Percentiles rank a stretch among this genome's conserved stretches.
Evolutionary conservation across 2,888 invertebrate genomes (phyloP).

Genomic region (Pterostichus madidus): DNA sequence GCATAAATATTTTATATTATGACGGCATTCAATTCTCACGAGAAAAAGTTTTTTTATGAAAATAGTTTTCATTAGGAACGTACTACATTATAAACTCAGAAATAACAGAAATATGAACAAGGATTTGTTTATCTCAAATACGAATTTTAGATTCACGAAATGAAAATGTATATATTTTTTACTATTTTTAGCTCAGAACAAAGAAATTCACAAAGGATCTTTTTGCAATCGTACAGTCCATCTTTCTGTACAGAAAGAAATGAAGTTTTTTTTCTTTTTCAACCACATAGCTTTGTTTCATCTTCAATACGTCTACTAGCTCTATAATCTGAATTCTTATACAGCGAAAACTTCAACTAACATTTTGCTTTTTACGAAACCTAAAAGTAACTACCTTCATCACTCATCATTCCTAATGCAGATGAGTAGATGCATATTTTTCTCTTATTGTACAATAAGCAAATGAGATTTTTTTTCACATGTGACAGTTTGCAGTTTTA

Average conservation of each 20-base stretch:
- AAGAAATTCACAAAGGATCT: conserved; percentile 52
- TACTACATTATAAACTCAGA: not conserved
- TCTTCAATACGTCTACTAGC: conserved; percentile 49
- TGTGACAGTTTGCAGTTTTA: too few species aligned
- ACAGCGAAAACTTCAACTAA: not conserved
- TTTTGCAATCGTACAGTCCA: conserved; percentile 40
- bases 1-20: not conserved
- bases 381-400: not conserved
- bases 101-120: conserved; percentile 36
- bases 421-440: too few species aligned
- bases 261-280: conserved; percentile 43
- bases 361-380: conserved; percentile 1
- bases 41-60: too few species aligned
- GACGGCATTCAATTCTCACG: too few species aligned
- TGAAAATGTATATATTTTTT: conserved; percentile 53
- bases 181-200: conserved; percentile 50
- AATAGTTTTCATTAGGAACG: conserved; percentile 22
- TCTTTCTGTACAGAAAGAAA: conserved; percentile 47
- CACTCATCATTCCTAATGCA: too few species aligned
- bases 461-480: too few species aligned
- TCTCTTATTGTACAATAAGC: too few species aligned
- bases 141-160: conserved; percentile 42
- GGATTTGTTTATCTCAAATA: conserved; percentile 52
- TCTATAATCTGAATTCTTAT: conserved; percentile 30
- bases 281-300: conserved; percentile 56